Evolutionary conservation across 2,113 vertebrate genomes (phyloP).

Genomic region (Malurus melanocephalus): DNA sequence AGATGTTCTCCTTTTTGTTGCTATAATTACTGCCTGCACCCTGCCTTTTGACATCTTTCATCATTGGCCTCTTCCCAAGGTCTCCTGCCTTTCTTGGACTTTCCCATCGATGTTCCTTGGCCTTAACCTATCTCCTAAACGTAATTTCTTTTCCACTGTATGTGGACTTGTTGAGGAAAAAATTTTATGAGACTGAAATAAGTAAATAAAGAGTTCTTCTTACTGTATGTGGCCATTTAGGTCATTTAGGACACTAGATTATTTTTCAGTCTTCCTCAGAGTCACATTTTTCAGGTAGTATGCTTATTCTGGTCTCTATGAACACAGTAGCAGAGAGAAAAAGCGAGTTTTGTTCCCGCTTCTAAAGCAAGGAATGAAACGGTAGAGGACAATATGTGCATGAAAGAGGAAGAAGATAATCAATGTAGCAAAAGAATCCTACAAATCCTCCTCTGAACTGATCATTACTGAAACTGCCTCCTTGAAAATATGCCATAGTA

Average conservation of each 20-base stretch:
- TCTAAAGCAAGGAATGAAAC: background rate
- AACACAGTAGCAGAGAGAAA: background rate
- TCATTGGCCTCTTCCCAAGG: background rate
- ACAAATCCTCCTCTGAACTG: background rate
- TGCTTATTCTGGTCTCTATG: background rate
- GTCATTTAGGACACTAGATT: background rate
- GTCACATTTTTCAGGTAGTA: background rate
- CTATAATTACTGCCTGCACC: background rate
- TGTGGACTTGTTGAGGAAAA: background rate
- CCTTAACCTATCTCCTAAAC: background rate
- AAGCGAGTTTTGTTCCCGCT: background rate
- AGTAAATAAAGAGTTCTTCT: background rate
- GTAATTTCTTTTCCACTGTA: background rate
- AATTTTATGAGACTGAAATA: background rate
- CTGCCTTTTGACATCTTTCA: background rate
- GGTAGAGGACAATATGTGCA: background rate
- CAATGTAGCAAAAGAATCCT: background rate
- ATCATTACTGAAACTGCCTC: background rate
- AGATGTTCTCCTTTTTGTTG: background rate
- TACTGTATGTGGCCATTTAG: background rate
- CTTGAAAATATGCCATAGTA: background rate
- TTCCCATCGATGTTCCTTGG: background rate
- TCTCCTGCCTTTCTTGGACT: background rate
- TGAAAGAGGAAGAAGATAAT: background rate
- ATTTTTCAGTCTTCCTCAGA: background rate